Evolutionary conservation across 2,113 vertebrate genomes (phyloP).

Genomic region (Sorex araneus): DNA sequence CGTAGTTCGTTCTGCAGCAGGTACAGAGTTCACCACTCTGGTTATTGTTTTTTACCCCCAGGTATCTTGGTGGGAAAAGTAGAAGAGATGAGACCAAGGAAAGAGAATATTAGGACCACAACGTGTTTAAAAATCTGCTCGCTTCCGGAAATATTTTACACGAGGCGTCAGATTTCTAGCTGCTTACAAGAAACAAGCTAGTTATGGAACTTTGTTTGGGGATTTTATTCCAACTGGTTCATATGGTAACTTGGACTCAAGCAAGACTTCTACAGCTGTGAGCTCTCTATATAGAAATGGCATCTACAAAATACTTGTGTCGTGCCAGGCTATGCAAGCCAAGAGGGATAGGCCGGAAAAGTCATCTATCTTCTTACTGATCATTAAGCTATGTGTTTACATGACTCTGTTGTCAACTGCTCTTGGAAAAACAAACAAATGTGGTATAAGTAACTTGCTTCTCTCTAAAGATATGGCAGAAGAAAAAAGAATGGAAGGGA

Average conservation of each 20-base stretch:
- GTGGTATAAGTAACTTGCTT: slow-evolving; percentile 39
- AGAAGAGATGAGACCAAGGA: slow-evolving; percentile 26
- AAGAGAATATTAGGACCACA: neutral
- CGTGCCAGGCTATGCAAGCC: slow-evolving; percentile 50
- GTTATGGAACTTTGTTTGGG: slow-evolving; percentile 43
- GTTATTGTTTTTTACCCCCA: neutral
- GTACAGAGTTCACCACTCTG: neutral
- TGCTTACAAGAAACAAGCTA: slow-evolving; percentile 36
- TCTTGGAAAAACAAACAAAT: slow-evolving; percentile 71
- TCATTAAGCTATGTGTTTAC: slow-evolving; percentile 52
- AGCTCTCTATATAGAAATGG: slow-evolving; percentile 68
- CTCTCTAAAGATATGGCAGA: slow-evolving; percentile 28
- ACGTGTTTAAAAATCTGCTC: slow-evolving; percentile 36
- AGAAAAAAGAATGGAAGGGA: slow-evolving; percentile 14
- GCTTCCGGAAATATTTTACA: slow-evolving; percentile 50
- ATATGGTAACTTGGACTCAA: slow-evolving; percentile 70
- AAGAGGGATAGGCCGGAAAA: slow-evolving; percentile 42
- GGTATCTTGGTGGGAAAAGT: neutral
- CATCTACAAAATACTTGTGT: slow-evolving; percentile 52
- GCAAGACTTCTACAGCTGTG: slow-evolving; percentile 59
- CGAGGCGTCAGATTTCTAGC: slow-evolving; percentile 13
- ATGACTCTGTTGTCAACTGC: slow-evolving; percentile 61
- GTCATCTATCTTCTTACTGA: slow-evolving; percentile 53
- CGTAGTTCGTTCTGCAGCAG: neutral
- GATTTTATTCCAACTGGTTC: slow-evolving; percentile 71